A percentile compares a stretch with the other conserved stretches of the same genome.
phyloP scores from a whole-genome alignment of 1,140 invertebrate species.

The Macrobrachium rosenbergii region DNA sequence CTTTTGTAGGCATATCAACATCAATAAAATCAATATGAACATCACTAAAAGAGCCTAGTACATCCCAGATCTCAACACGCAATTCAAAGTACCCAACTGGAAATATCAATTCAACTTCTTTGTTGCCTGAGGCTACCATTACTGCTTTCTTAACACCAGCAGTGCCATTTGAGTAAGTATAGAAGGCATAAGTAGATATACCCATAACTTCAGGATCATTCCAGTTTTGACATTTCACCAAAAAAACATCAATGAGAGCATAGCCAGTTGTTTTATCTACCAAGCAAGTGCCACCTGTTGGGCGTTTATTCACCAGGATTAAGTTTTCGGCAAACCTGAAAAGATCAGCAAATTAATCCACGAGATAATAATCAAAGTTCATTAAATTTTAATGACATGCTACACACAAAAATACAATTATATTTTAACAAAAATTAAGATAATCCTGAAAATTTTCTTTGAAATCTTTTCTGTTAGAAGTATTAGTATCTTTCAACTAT shows the following conservation, averaged over 20 bases:
- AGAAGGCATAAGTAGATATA: conserved; percentile 26
- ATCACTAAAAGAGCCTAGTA: neutral
- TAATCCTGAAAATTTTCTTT: too few relatives aligned
- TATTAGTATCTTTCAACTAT: too few relatives aligned
- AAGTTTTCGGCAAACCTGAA: conserved; percentile 23
- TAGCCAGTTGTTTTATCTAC: neutral
- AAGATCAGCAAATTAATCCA: neutral
- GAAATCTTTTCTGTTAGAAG: too few relatives aligned
- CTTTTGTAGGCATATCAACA: conserved; percentile 18
- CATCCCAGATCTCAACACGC: conserved; percentile 2
- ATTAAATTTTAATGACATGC: too few relatives aligned
- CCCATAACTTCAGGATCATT: conserved; percentile 26
- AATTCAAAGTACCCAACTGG: conserved; percentile 28
- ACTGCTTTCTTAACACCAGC: neutral
- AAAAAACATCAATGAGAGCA: neutral
- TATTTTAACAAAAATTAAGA: neutral
- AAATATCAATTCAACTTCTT: neutral
- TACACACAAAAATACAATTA: too few relatives aligned
- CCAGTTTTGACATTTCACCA: conserved; percentile 9
- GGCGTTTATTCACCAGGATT: conserved; percentile 21
- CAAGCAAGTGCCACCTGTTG: neutral
- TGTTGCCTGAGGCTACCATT: conserved; percentile 9
- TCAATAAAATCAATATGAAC: conserved; percentile 3
- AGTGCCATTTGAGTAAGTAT: neutral
- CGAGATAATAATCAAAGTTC: too few relatives aligned